A percentile compares a stretch with the other conserved stretches of the same genome.
Conservation (phyloP, 2,113 vertebrate genomes). For the Percopsis transmontana region DNA sequence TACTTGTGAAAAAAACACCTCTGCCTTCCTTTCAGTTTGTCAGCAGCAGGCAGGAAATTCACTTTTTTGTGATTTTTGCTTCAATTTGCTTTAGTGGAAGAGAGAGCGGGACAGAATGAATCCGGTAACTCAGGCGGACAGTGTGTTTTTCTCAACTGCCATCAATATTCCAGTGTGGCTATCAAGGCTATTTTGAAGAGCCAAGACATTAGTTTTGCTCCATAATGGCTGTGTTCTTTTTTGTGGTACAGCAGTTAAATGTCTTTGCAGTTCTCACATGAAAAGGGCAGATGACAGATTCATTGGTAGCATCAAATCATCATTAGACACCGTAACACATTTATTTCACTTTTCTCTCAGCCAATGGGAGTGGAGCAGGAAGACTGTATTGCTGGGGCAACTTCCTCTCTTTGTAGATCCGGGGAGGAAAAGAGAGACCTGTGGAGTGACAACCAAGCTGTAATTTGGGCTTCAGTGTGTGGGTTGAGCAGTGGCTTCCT, state of each 20-base stretch:
- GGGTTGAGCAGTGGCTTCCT: slow-evolving; percentile 61
- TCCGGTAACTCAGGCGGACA: slow-evolving; percentile 13
- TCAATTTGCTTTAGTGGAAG: slow-evolving; percentile 29
- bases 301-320: slow-evolving; percentile 47
- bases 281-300: slow-evolving; percentile 31
- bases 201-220: slow-evolving; percentile 5
- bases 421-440: slow-evolving; percentile 40
- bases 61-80: slow-evolving; percentile 32
- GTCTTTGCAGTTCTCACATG: too few species aligned
- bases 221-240: slow-evolving; percentile 32
- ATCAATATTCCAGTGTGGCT: background rate
- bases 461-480: slow-evolving; percentile 63
- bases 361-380: slow-evolving; percentile 38
- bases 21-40: slow-evolving; percentile 26
- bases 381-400: slow-evolving; percentile 60
- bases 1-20: slow-evolving; percentile 36
- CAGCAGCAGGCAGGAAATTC: slow-evolving; percentile 22
- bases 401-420: slow-evolving; percentile 46
- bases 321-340: slow-evolving; percentile 25
- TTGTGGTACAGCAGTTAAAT: too few species aligned
- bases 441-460: slow-evolving; percentile 55
- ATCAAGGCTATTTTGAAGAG: slow-evolving; percentile 5
- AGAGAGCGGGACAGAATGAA: slow-evolving; percentile 8
- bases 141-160: background rate
- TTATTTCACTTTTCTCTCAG: slow-evolving; percentile 32